Percentiles rank a stretch among this genome's conserved stretches.
These are phyloP conservation scores for Laothoe populi DNA, from an alignment of 2,888 invertebrate genomes.

Conservation along the genomic window DNA sequence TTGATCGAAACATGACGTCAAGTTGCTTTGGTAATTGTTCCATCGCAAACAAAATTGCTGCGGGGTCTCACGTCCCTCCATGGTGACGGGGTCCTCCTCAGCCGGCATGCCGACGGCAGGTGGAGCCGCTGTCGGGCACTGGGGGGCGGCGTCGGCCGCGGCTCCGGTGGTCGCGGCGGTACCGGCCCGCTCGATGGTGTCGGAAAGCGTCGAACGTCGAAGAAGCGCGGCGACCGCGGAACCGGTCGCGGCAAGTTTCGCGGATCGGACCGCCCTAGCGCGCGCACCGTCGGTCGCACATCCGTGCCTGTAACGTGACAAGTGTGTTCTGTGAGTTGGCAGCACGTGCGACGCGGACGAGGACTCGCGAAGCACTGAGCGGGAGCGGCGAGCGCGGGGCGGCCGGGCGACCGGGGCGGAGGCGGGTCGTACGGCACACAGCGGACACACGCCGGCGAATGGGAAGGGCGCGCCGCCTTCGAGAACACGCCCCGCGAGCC, in stretches of 20 bases:
- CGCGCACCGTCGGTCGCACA: conserved; percentile 22
- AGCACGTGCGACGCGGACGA: conserved; percentile 63
- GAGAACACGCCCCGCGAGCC: conserved; percentile 48
- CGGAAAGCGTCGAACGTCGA: neutral
- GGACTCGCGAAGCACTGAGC: conserved; percentile 75
- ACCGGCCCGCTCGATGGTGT: neutral
- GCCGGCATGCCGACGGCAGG: conserved; percentile 64
- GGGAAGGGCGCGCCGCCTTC: conserved; percentile 55
- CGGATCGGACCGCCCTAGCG: conserved; percentile 25
- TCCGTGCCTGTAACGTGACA: conserved; percentile 66
- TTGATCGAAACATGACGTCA: conserved; percentile 95
- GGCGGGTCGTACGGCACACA: conserved; percentile 52
- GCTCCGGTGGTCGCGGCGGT: conserved; percentile 26
- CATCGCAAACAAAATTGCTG: conserved; percentile 96
- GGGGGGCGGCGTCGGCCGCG: conserved; percentile 20
- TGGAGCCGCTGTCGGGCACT: neutral
- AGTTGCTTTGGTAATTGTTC: conserved; percentile 96
- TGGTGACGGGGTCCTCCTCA: conserved; percentile 78
- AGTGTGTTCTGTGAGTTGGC: conserved; percentile 53
- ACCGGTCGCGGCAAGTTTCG: conserved; percentile 29
- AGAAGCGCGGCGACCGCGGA: conserved; percentile 1
- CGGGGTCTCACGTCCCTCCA: conserved; percentile 86
- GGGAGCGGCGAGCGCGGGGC: conserved; percentile 42
- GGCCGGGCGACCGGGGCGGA: conserved; percentile 53
- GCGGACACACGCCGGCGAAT: conserved; percentile 49